Conservation (phyloP, 1,140 invertebrate genomes). For the Drosophila orena region DNA sequence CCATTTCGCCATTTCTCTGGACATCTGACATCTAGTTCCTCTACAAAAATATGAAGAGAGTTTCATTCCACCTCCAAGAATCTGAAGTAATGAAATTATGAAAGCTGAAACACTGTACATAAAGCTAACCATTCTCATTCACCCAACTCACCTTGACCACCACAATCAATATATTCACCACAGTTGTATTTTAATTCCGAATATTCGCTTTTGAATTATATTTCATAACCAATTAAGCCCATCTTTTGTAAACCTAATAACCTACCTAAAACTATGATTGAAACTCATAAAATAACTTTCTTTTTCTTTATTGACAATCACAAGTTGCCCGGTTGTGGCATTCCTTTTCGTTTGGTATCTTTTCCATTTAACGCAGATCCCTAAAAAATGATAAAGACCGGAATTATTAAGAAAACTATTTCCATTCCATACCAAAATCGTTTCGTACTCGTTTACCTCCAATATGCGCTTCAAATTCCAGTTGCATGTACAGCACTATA, state of each 20-base stretch:
- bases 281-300: too few relatives aligned
- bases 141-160: conserved; percentile 39
- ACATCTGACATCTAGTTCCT: conserved; percentile 12
- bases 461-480: conserved; percentile 61
- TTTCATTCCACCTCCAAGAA: conserved; percentile 19
- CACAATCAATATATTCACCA: conserved; percentile 31
- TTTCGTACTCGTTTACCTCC: conserved; percentile 51
- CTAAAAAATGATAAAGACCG: not conserved
- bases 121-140: conserved; percentile 47
- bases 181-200: conserved; percentile 21
- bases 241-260: too few relatives aligned
- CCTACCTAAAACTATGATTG: too few relatives aligned
- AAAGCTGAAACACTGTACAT: conserved; percentile 50
- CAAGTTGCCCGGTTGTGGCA: not conserved
- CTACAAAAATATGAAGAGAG: not conserved
- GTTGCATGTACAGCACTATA: conserved; percentile 75
- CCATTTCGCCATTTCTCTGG: conserved; percentile 32
- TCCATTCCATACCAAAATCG: conserved; percentile 40
- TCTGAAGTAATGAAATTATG: conserved; percentile 7
- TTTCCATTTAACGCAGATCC: conserved; percentile 14
- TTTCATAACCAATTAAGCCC: conserved; percentile 1
- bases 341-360: conserved; percentile 1
- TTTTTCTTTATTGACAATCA: not conserved
- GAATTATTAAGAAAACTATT: conserved; percentile 18
- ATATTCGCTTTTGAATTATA: conserved; percentile 12